phyloP scores from a whole-genome alignment of 1,140 invertebrate genomes.

The Brachionus koreanus region DNA sequence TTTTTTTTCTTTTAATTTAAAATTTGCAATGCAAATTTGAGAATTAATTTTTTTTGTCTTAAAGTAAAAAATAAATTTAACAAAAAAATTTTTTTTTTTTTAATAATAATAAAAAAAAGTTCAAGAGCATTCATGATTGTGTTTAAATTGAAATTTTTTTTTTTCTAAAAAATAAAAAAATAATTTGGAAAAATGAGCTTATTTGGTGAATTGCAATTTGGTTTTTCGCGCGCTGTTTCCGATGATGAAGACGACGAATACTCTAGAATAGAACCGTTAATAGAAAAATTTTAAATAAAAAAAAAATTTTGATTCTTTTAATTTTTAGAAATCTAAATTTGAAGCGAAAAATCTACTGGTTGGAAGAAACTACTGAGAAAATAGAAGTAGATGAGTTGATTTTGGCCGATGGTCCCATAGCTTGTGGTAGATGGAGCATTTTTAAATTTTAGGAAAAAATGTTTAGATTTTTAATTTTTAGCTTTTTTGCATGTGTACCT shows the following conservation, averaged over 20 bases:
- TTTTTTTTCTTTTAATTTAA: neutral
- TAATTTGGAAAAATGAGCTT: conserved; percentile 27
- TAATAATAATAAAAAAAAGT: neutral
- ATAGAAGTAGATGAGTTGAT: conserved; percentile 27
- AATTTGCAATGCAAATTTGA: neutral
- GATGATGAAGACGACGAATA: conserved; percentile 40
- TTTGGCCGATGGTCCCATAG: conserved; percentile 26
- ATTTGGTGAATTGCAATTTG: conserved; percentile 42
- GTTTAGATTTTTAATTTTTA: neutral
- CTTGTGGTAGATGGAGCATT: neutral
- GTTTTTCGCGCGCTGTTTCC: conserved; percentile 24
- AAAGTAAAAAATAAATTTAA: neutral
- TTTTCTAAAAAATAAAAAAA: no score
- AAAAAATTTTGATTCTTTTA: neutral
- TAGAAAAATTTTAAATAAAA: neutral
- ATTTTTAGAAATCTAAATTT: conserved; percentile 16
- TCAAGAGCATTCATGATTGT: conserved; percentile 14
- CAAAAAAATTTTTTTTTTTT: neutral
- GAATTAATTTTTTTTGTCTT: neutral
- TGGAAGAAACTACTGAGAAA: neutral
- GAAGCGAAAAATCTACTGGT: conserved; percentile 34
- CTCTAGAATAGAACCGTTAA: neutral
- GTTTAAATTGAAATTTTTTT: conserved; percentile 39
- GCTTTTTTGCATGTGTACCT: conserved; percentile 40
- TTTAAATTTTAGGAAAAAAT: neutral